Evolutionary conservation across 1,140 invertebrate genomes (phyloP), one percentile per base, ranked within the genome.

Genomic region (Hetaerina americana): DNA sequence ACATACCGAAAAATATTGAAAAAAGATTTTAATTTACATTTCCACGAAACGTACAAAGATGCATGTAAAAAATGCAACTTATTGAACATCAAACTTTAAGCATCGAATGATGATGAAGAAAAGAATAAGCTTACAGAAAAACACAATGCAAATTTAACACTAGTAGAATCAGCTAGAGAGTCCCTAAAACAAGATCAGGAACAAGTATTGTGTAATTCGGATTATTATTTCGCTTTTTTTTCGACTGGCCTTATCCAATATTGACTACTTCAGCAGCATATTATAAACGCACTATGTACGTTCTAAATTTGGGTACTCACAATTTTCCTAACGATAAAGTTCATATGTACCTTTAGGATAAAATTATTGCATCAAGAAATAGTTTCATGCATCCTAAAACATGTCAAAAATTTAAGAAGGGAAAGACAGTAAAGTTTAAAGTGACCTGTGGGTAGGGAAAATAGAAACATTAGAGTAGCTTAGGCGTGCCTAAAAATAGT

Each of bases 331-430:
- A 67, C 66, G 28, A 74, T 68, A 71, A 73, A 68, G 74, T 57
- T 72, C 31, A 74, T 22, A 77, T 77, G 77, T 75, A 77, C 27
- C 72, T 77, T 26, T 78, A 73, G 74, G 74, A 75, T 70, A 73
- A 77, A 74, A 76, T 72, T 73, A 57, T 75, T 18, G 77, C 76
- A 73, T 26, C 75, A 77, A 71, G 76, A 76, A 75, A 72, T 77
- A 26, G 72, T 49, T 70, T 75, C 74, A 49, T 77, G 77, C 70
- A 70, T 77, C 70, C 22, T 74, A 27, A 72, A 70, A 71, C 70
- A 76, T 74, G 26, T 76, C 40, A 66, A 75, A 70, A 71, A 76
- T 68, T 25, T 75, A 66, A 67, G 68, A 27, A 73, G 66, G 29
- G 57, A 70, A 69, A 68, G 5, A 76, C 26, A 24, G 76, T 27